phyloP scores from a whole-genome alignment of 2,113 vertebrate genomes.

The Eupsittula cactorum region DNA sequence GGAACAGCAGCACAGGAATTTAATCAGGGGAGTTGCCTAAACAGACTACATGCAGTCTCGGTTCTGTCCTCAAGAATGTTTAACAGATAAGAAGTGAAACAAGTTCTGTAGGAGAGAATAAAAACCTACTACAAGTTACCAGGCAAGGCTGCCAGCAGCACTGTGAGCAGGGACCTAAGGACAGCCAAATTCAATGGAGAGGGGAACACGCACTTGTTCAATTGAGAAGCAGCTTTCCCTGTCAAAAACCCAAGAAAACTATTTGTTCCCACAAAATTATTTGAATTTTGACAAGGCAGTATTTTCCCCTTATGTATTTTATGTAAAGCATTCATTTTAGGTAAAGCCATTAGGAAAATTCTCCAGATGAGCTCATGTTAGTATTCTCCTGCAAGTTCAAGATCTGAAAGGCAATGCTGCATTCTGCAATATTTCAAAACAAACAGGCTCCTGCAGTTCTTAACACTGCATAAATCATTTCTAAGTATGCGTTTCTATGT shows the following conservation, averaged over 20 bases:
- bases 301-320: constrained; percentile 27
- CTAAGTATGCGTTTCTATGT: neutral
- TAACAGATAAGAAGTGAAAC: neutral
- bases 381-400: neutral
- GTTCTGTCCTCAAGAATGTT: neutral
- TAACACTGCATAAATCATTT: neutral
- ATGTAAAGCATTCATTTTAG: constrained; percentile 54
- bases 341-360: constrained; percentile 49
- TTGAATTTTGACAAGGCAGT: constrained; percentile 51
- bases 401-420: neutral
- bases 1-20: neutral
- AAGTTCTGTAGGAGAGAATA: neutral
- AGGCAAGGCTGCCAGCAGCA: neutral
- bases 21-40: neutral
- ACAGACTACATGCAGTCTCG: neutral
- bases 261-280: constrained; percentile 18
- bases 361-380: neutral
- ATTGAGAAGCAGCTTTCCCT: neutral
- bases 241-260: neutral
- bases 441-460: neutral
- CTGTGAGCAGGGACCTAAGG: neutral
- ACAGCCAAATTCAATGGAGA: neutral
- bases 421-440: constrained; percentile 18
- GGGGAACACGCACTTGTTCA: neutral
- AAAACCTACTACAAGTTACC: neutral